phyloP scores from a whole-genome alignment of 2,888 invertebrate genomes.

The Polylopha cassiicola region DNA sequence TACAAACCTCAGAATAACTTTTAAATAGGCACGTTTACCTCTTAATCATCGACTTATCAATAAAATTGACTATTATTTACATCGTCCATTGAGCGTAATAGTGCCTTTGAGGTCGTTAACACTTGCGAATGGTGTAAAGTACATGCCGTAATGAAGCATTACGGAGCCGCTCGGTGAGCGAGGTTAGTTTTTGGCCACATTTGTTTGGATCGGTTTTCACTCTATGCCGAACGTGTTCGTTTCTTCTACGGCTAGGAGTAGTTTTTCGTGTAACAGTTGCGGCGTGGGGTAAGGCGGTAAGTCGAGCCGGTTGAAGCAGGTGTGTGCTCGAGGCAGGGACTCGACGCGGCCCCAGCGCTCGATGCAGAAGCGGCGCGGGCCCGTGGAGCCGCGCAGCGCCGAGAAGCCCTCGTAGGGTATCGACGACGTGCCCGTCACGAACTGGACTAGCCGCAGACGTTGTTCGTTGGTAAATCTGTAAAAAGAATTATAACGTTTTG shows the following conservation, averaged over 20 bases:
- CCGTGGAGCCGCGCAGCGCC: constrained; percentile 95
- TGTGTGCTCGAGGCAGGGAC: constrained; percentile 96
- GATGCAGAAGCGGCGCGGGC: constrained; percentile 96
- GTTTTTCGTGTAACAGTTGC: constrained; percentile 93
- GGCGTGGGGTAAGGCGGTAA: constrained; percentile 96
- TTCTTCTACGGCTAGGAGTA: constrained; percentile 95
- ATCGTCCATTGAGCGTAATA: constrained; percentile 36
- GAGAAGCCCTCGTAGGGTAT: constrained; percentile 99
- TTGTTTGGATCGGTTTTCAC: no score
- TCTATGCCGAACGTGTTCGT: constrained; percentile 98
- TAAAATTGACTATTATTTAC: constrained; percentile 64
- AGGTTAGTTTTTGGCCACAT: no score
- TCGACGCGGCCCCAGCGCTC: constrained; percentile 98
- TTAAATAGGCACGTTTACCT: constrained; percentile 27
- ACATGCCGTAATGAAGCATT: no score
- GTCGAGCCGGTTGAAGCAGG: constrained; percentile 98
- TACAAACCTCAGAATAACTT: constrained; percentile 52
- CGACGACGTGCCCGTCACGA: constrained; percentile 98
- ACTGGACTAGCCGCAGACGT: constrained; percentile 92
- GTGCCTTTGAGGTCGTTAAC: constrained; percentile 42
- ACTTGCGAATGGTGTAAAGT: constrained; percentile 36
- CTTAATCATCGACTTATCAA: constrained; percentile 40
- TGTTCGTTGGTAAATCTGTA: constrained; percentile 94
- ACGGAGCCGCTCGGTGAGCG: no score
- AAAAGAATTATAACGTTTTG: not conserved